Evolutionary conservation across 2,888 invertebrate genomes (phyloP), one percentile per base, ranked within the genome.

Genomic region (Arctia plantaginis): DNA sequence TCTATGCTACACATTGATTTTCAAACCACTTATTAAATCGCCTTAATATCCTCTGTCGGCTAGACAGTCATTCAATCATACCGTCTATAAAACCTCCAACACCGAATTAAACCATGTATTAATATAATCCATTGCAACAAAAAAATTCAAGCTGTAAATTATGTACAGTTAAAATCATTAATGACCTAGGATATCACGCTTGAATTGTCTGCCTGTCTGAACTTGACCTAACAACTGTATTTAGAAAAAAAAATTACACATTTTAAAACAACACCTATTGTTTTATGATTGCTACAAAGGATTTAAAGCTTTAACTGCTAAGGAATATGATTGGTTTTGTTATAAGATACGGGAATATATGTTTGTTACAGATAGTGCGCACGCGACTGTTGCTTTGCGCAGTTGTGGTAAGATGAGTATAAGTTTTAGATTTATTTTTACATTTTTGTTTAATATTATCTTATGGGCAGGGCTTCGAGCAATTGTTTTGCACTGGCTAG

Each of bases 141-240:
- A 81, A n/a, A 85, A 85, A 70, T 55, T 8, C 13, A 18, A 6
- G 62, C 69, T 72, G 30, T 62, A 62, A 78, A 73, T 74, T 47
- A 77, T 72, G 35, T 72, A 77, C 85, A 79, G 82, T 81, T 84
- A 85, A 66, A 66, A 70, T 77, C 71, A 74, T 69, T 78, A 83
- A 79, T 82, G 82, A 83, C 81, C 80, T 82, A 82, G 73, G 78
- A 68, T 76, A 83, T 80, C 81, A 90, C 86, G 89, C 86, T 84
- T 76, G 82, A 83, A 82, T 86, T 82, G 81, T 81, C 80, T 81
- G 79, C 90, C 82, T 78, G 91, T 91, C 83, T 88, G 86, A 89
- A 90, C 91, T 90, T 91, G 91, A 91, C 91, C 90, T 84, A 87
- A 84, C 86, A 86, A 83, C 81, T 71, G 84, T 83, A 79, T 77